These are phyloP conservation scores for Ellobium chinense DNA, from an alignment of 2,888 invertebrate species.

Conservation along the genomic window DNA sequence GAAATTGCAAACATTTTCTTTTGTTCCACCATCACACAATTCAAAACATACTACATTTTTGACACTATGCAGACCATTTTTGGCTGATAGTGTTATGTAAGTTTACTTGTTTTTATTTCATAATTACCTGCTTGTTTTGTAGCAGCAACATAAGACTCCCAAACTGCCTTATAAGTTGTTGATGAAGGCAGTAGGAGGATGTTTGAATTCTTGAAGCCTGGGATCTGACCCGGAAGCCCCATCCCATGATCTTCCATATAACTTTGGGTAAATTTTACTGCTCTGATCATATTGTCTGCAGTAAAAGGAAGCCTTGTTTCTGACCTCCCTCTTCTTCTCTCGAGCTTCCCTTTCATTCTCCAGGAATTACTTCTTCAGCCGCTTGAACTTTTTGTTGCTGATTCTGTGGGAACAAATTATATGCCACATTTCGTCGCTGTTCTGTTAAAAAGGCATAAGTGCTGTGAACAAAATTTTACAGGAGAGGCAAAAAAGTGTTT, in stretches of 20 bases:
- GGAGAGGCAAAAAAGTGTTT: no score
- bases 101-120: no score
- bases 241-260: neutral
- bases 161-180: neutral
- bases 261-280: neutral
- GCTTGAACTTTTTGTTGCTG: neutral
- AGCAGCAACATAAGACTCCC: neutral
- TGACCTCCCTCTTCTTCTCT: neutral
- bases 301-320: neutral
- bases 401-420: neutral
- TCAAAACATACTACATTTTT: no score
- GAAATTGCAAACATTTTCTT: no score
- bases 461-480: no score
- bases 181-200: neutral
- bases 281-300: neutral
- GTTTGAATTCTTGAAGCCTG: neutral
- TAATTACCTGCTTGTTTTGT: neutral
- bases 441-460: no score
- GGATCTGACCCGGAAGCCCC: neutral
- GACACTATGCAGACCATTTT: no score
- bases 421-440: neutral
- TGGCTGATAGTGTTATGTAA: no score
- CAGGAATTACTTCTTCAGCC: neutral
- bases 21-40: no score
- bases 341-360: neutral